Evolutionary conservation across 37 sponge, comb jelly and placozoan species (phyloP), one percentile per base, ranked within the genome.

Genomic region (Chondrilla cf. caribensis): DNA sequence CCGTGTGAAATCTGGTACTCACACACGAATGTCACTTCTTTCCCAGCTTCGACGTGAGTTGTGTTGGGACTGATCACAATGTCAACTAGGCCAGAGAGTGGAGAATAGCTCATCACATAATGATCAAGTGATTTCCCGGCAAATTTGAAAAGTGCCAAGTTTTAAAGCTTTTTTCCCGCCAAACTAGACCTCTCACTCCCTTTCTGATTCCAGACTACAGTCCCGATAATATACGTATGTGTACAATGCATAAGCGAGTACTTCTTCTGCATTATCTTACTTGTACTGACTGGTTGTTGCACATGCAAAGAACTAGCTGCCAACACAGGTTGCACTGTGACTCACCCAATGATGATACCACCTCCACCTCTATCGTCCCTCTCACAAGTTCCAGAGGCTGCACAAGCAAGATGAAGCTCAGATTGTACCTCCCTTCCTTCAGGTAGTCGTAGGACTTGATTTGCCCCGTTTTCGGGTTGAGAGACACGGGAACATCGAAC

Each of bases 311-410:
- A n/a, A n/a, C n/a, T n/a, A n/a, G n/a, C n/a, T n/a, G n/a, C n/a
- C n/a, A n/a, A n/a, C n/a, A n/a, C n/a, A n/a, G n/a, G n/a, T n/a
- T n/a, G n/a, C n/a, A n/a, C n/a, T n/a, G n/a, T n/a, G n/a, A 43
- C 76, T 19, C 40, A 73, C 76, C 76, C 2, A 73, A 38, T n/a
- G 29, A 36, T 7, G 38, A 19, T 37, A 73, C 40, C 15, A 73
- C 76, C 2, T 73, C 44, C 41, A 73, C 41, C 24, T 37, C 36
- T 1, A 73, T 4, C 2, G 76, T 39, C 40, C 76, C 76, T 9
- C 44, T 73, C 43, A 73, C 41, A 38, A 73, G 38, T 11, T 42
- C 43, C 38, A 25, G 40, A n/a, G 76, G 76, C 41, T 73, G 76
- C 21, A 73, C 76, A 21, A 73, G 41, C 17, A 73, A 2, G 1